Percentiles rank a stretch among this genome's conserved stretches.
phyloP scores from a whole-genome alignment of 2,888 invertebrate genomes.

The Erynnis tages region DNA sequence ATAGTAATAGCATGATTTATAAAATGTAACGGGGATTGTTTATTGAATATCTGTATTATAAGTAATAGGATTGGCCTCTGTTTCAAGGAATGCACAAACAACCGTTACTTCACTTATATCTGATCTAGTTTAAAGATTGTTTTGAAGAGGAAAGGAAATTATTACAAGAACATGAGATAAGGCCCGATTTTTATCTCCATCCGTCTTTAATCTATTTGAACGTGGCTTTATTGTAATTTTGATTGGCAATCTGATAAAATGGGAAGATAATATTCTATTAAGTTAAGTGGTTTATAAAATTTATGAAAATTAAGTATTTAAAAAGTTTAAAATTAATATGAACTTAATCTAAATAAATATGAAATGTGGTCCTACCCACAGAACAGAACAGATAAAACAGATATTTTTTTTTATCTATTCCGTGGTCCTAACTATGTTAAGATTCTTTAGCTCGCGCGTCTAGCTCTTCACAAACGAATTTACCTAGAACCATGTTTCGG shows the following conservation, averaged over 20 bases:
- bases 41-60: no score
- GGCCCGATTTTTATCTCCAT: conserved; percentile 15
- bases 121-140: conserved; percentile 49
- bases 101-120: conserved; percentile 48
- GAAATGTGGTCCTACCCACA: no score
- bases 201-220: conserved; percentile 12
- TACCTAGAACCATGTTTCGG: no score
- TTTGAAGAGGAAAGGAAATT: conserved; percentile 39
- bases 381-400: no score
- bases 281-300: no score
- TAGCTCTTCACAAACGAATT: no score
- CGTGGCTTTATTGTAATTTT: conserved; percentile 15
- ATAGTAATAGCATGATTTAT: no score
- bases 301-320: not conserved
- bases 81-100: conserved; percentile 45
- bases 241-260: not conserved
- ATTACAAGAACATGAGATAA: conserved; percentile 30
- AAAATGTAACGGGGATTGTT: no score
- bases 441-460: no score
- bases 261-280: not conserved
- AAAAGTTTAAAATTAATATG: not conserved
- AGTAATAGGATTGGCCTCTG: conserved; percentile 29
- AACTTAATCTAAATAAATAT: no score
- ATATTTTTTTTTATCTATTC: no score
- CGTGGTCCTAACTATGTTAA: no score